Base-by-base conservation (phyloP, 2,113 vertebrate genomes). In the Myotis davidii region DNA sequence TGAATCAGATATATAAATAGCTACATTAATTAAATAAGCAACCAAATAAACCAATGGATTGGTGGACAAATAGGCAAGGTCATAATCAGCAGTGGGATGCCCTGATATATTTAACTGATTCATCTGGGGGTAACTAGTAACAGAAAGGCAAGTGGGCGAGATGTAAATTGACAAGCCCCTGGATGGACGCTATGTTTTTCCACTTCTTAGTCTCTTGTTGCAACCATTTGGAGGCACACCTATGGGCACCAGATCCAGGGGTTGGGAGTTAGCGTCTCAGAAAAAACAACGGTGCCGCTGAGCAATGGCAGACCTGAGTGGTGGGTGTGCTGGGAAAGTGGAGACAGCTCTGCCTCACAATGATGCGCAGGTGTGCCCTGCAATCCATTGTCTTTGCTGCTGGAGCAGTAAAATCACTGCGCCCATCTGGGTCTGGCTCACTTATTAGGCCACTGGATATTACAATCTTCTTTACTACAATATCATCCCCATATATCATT, bases 361-460 rank as follows among this genome's bases (percentile, higher is more conserved):
- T 0, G 1, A 65, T 79, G 3, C 1, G 5, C 17, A 25, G 11
- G 20, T 9, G 32, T n/a, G 14, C 1, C 27, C 45, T 32, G 54
- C 3, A n/a, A 52, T 29, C 3, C 10, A 11, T 72, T 82, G 59
- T 21, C n/a, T 23, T 34, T 61, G 48, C 18, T 34, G 12, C 13
- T 74, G 74, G 32, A 12, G 21, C 23, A 85, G 13, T 61, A 48
- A 65, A 93, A 52, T 45, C 50, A 34, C 6, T 69, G 72, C 69
- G 77, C 20, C 18, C 37, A 34, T 37, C 27, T 5, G 10, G 25
- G 39, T n/a, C 0, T 29, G 29, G 9, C 52, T 91, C 17, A 52
- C 21, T 72, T 29, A 76, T 29, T 86, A 88, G 29, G 5, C 7
- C 56, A 37, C 21, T 27, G 2, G 20, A 42, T 61, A 85, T 25